phyloP scores from a whole-genome alignment of 2,113 vertebrate species.

The Epinephelus fuscoguttatus region DNA sequence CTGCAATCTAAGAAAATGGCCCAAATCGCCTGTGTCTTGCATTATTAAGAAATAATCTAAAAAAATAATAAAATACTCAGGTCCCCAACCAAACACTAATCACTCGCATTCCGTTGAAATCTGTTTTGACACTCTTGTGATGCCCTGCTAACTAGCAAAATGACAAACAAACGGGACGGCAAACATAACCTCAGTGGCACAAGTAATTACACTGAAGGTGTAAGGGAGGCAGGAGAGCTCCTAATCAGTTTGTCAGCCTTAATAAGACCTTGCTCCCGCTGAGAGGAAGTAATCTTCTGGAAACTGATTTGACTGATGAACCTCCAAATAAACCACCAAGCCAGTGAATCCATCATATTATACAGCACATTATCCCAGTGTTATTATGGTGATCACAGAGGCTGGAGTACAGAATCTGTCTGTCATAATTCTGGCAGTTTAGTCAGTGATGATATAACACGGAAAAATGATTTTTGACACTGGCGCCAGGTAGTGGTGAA shows the following conservation, averaged over 20 bases:
- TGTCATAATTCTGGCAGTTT: constrained; percentile 27
- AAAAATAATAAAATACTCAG: background rate
- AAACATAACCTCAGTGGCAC: constrained; percentile 56
- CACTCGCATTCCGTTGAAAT: background rate
- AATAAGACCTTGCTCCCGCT: constrained; percentile 59
- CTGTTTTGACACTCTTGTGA: background rate
- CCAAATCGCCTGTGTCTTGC: background rate
- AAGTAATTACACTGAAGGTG: constrained; percentile 62
- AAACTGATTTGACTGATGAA: constrained; percentile 75
- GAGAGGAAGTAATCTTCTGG: constrained; percentile 68
- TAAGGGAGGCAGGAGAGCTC: constrained; percentile 43
- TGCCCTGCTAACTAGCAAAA: constrained; percentile 22
- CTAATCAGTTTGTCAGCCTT: constrained; percentile 69
- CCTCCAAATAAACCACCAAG: constrained; percentile 61
- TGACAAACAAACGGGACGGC: constrained; percentile 28
- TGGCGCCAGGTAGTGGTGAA: constrained; percentile 6
- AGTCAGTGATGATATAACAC: constrained; percentile 21
- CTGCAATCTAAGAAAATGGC: background rate
- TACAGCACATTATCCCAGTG: constrained; percentile 50
- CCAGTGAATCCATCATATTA: constrained; percentile 68
- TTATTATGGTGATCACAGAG: constrained; percentile 41
- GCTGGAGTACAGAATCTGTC: constrained; percentile 35
- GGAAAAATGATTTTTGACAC: constrained; percentile 25
- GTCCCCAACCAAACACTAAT: background rate
- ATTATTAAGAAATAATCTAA: background rate